Base-by-base conservation (phyloP, 1,140 invertebrate genomes). In the Apis cerana region DNA sequence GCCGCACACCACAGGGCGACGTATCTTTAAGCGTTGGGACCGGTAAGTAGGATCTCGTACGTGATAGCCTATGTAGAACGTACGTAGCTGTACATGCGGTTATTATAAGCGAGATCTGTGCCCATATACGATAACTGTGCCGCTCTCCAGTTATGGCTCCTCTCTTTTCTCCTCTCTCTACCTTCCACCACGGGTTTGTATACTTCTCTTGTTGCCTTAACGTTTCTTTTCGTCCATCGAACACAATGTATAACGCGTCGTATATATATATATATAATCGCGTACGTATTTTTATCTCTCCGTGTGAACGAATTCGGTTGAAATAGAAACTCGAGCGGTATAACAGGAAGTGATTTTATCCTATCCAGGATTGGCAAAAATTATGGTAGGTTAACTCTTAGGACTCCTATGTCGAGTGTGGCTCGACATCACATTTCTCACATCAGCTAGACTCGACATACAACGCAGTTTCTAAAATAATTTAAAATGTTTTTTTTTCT, bases 121-220 rank as follows among this genome's bases (percentile, higher is more conserved):
- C 82, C 86, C 85, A 85, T 90, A 86, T 88, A 90, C 79, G 89
- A 90, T 90, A 90, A 90, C 89, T 90, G 89, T 90, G 89, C 88
- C 89, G 89, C 67, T 90, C 88, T 90, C 89, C 89, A 88, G 89
- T 89, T 90, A 88, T 79, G 74, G 65, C 84, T 81, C 68, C 74
- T 88, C 84, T 85, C 83, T 85, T 68, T 87, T 79, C 17, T 58
- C 23, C n/a, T 19, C 43, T 23, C 23, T 8, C 33, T 50, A 54
- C 67, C 48, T 17, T 21, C 13, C 59, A n/a, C 15, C 43, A 4
- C 58, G 21, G 9, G 9, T 12, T 12, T 1, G 4, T 12, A 68
- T 69, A 56, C 78, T 74, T 8, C 54, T 68, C 48, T 21, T 27
- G 17, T 8, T 56, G 19, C 23, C 11, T 54, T 50, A 33, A 21